Conservation (phyloP, 2,797 vertebrate species). For the Numenius phaeopus region DNA sequence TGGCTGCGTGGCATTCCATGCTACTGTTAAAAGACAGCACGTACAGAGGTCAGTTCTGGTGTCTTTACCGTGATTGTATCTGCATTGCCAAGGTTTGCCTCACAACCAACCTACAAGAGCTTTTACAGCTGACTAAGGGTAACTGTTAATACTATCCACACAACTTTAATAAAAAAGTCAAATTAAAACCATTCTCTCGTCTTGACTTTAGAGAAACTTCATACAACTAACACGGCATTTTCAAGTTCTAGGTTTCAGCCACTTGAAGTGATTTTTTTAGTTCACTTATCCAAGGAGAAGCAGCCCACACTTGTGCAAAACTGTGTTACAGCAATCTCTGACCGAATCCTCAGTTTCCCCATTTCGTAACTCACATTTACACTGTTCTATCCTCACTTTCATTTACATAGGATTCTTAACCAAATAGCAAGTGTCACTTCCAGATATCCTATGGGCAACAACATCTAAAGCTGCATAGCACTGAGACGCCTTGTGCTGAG, state of each 20-base stretch:
- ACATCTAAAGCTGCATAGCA: fast-evolving
- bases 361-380: background rate
- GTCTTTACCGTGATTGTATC: fast-evolving
- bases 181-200: background rate
- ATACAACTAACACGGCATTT: background rate
- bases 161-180: background rate
- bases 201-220: background rate
- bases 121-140: background rate
- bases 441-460: fast-evolving
- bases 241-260: background rate
- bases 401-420: background rate
- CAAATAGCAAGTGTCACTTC: background rate
- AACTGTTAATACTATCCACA: background rate
- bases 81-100: background rate
- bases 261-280: background rate
- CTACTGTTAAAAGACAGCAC: background rate
- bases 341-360: background rate
- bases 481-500: fast-evolving
- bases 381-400: background rate
- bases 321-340: background rate
- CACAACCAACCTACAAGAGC: background rate
- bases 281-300: background rate
- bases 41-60: background rate
- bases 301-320: too few relatives aligned
- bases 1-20: background rate